Conservation (phyloP, 2,797 vertebrate species). For the Uromys caudimaculatus region DNA sequence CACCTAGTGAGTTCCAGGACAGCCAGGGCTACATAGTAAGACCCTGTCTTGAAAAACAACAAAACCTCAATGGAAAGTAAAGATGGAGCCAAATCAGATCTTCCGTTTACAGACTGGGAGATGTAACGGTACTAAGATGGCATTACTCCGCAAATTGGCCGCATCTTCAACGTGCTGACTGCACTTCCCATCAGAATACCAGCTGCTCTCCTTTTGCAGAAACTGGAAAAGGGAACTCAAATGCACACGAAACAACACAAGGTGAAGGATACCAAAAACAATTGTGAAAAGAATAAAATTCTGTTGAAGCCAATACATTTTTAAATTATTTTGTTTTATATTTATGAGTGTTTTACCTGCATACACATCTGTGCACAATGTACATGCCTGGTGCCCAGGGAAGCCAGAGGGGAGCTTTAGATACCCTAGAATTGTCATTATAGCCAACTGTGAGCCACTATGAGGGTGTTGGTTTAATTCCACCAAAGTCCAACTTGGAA, state of each 20-base stretch:
- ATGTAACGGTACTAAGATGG: neutral
- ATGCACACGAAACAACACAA: neutral
- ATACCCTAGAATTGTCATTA: neutral
- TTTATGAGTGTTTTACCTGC: neutral
- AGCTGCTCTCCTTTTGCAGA: slow-evolving; percentile 18
- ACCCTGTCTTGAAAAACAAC: neutral
- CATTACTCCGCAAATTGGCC: neutral
- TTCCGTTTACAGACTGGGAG: neutral
- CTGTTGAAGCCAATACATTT: neutral
- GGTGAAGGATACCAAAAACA: neutral
- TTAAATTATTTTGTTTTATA: neutral
- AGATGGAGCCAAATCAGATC: neutral
- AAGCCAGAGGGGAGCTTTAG: neutral
- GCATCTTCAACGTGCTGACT: neutral
- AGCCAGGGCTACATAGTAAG: neutral
- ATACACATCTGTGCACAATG: neutral
- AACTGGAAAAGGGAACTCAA: neutral
- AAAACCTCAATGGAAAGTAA: neutral
- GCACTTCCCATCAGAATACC: neutral
- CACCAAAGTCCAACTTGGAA: neutral
- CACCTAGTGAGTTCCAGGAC: neutral
- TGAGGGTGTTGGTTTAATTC: neutral
- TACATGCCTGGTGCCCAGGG: neutral
- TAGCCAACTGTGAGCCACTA: neutral
- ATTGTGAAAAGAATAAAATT: slow-evolving; percentile 12